Base-by-base conservation (phyloP, 2,888 invertebrate species). In the Meiosimyza decipiens region DNA sequence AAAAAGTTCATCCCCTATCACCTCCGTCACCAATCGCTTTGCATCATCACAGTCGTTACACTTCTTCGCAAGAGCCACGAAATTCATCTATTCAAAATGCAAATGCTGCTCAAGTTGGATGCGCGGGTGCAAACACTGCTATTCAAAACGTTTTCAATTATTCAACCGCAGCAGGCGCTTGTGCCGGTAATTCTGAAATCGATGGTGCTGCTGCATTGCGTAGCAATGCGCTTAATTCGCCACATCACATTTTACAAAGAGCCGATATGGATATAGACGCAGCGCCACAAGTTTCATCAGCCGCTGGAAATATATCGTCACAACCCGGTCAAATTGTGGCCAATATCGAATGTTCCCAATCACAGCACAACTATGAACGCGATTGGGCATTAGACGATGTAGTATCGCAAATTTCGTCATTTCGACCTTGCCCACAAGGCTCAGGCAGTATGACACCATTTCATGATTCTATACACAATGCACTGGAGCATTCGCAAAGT, bases 1-100 rank as follows among this genome's bases (percentile, higher is more conserved):
- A 95, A 86, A 95, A 95, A 88, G 82, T 90, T 6, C 89, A 90
- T 71, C 91, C 91, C 71, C 84, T 89, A 76, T 88, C 90, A 71
- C 90, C 91, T 57, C 90, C 91, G 6, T 91, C 93, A n/a, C 92
- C 93, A 40, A 88, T 89, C 33, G 76, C 80, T 40, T 75, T 74
- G 55, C 77, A 77, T 55, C 77, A 76, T 18, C 79, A 79, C 33
- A 62, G 71, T 72, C 51, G 71, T 67, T 65, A 78, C 71, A 59
- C 74, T 75, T 49, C 76, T 65, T 70, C 68, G 22, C 75, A 75
- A 49, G 70, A 70, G 40, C 62, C 62, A 40, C 75, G 74, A 54
- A 62, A 71, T 71, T 75, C 71, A 76, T 74, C 71, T 70, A 52
- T 28, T n/a, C 74, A 28, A 67, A 77, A 76, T 15, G 65, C 71